These are phyloP conservation scores for Oxygymnocypris stewartii DNA, from an alignment of 2,113 vertebrate species.

Conservation along the genomic window DNA sequence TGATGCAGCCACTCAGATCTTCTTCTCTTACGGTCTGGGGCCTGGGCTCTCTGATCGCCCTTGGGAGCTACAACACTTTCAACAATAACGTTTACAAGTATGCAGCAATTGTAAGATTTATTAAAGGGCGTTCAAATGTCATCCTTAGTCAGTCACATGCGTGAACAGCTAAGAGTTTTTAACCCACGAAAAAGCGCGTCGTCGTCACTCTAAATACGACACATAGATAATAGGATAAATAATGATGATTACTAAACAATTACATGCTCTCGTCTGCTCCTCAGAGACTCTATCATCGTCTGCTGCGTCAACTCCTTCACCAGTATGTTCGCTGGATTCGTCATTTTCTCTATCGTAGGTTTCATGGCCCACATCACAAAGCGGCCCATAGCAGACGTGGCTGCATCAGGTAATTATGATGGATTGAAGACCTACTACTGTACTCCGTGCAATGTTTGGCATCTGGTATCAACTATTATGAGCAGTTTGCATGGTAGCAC, in stretches of 20 bases:
- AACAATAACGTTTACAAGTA: constrained; percentile 98
- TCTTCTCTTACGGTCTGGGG: constrained; percentile 98
- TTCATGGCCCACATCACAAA: constrained; percentile 97
- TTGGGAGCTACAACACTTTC: constrained; percentile 97
- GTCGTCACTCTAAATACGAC: neutral
- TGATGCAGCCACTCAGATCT: constrained; percentile 98
- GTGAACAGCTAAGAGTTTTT: constrained; percentile 1
- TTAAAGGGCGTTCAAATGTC: constrained; percentile 13
- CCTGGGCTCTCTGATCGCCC: constrained; percentile 94
- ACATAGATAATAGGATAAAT: neutral
- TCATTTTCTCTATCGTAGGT: constrained; percentile 99
- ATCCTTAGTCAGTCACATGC: neutral
- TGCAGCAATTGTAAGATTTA: constrained; percentile 52
- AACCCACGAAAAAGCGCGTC: neutral
- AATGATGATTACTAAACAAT: neutral
- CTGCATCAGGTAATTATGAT: constrained; percentile 90
- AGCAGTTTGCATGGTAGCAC: no score
- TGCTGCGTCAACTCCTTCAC: constrained; percentile 99
- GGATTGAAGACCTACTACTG: constrained; percentile 29
- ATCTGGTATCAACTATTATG: no score
- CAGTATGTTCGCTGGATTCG: constrained; percentile 98
- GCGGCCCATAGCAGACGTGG: constrained; percentile 93
- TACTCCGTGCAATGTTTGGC: no score
- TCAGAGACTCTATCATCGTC: constrained; percentile 96
- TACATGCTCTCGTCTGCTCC: constrained; percentile 62